Evolutionary conservation across 2,888 invertebrate genomes (phyloP), one percentile per base, ranked within the genome.

Genomic region (Volucella zonaria): DNA sequence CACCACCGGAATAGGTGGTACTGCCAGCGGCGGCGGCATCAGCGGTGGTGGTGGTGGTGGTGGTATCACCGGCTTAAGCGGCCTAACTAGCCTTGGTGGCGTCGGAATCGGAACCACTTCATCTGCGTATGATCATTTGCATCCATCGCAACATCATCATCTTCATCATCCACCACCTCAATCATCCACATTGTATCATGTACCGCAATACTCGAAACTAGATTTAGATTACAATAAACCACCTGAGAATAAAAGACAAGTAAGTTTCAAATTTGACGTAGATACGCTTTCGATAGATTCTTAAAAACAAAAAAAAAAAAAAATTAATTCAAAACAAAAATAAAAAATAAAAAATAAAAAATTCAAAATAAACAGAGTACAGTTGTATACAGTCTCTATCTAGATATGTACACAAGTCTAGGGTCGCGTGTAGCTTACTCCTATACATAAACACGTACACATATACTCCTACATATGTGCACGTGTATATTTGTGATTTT

Each of bases 241-340:
- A 89, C 89, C 89, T 89, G 92, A 92, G 90, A 90, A 90, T 89
- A 92, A 92, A 89, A 91, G 92, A 91, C 92, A 92, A 92, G 92
- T 92, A 92, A 92, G 92, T 92, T 92, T 92, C 90, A 92, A 92
- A 91, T 92, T 92, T 92, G 92, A 92, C 89, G 92, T 92, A 91
- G 92, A 92, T 90, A 91, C 92, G 90, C 90, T 92, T 89, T 92
- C 92, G 87, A 89, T 92, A 91, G 92, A 92, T 89, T 92, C 92
- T 89, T 92, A 92, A 90, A 73, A 68, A 66, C 51, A 61, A 64
- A 58, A 74, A 42, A 62, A 64, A 67, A 62, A 51, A 82, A 47
- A n/a, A n/a, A n/a, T n/a, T n/a, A n/a, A n/a, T n/a, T n/a, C n/a
- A 49, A 14, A 51, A 15, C 58, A 31, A 66, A 68, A 23, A 56